phyloP scores from a whole-genome alignment of 2,888 invertebrate species.

The Brachynemurus nebulosus region DNA sequence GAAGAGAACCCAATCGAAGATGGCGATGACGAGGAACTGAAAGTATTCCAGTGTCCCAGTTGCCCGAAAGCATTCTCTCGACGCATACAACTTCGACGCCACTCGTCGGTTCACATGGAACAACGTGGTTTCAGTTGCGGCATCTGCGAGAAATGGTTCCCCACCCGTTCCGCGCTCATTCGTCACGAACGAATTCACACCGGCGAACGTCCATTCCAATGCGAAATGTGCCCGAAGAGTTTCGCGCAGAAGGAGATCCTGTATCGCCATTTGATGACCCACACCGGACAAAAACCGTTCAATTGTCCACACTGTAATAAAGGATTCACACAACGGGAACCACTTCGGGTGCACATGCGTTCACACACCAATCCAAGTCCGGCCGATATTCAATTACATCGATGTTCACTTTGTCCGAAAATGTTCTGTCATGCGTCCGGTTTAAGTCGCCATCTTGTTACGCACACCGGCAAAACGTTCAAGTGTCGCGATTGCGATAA shows the following conservation, averaged over 20 bases:
- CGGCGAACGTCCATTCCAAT: slow-evolving; percentile 40
- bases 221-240: slow-evolving; percentile 41
- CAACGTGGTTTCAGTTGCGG: slow-evolving; percentile 43
- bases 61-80: slow-evolving; percentile 50
- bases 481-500: slow-evolving; percentile 50
- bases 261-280: slow-evolving; percentile 44
- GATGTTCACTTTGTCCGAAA: slow-evolving; percentile 51
- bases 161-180: slow-evolving; percentile 47
- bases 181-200: slow-evolving; percentile 58
- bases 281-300: slow-evolving; percentile 48
- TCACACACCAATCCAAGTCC: slow-evolving; percentile 42
- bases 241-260: slow-evolving; percentile 65
- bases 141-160: slow-evolving; percentile 51
- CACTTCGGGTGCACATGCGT: slow-evolving; percentile 47
- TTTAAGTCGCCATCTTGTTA: slow-evolving; percentile 49
- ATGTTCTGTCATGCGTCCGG: slow-evolving; percentile 48
- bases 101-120: slow-evolving; percentile 44
- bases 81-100: slow-evolving; percentile 42
- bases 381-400: slow-evolving; percentile 44
- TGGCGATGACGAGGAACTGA: slow-evolving; percentile 28
- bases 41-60: slow-evolving; percentile 43
- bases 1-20: slow-evolving; percentile 20
- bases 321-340: slow-evolving; percentile 59
- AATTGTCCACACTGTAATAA: slow-evolving; percentile 49
- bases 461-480: slow-evolving; percentile 49